These are phyloP conservation scores for Prionace glauca DNA, from an alignment of 2,797 vertebrate genomes.

Conservation along the genomic window DNA sequence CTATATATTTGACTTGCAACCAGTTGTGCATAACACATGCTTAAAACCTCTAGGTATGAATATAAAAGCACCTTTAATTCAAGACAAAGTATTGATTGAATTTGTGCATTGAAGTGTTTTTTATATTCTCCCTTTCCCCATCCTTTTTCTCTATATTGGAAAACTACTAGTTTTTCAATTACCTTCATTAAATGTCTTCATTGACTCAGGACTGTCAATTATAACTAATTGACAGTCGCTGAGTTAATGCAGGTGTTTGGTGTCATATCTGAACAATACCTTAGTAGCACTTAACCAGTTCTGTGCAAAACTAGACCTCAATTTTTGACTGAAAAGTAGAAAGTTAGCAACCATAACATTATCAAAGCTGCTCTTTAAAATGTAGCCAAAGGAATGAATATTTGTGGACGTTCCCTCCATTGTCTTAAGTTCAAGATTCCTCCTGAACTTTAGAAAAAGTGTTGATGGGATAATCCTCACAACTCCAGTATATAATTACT, in stretches of 20 bases:
- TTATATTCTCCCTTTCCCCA: background rate
- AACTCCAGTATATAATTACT: background rate
- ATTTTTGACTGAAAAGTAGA: background rate
- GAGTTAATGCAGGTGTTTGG: background rate
- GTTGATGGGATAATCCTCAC: background rate
- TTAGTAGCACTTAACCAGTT: background rate
- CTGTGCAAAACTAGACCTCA: background rate
- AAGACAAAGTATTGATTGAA: background rate
- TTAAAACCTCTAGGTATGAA: background rate
- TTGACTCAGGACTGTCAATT: background rate
- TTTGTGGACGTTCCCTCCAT: background rate
- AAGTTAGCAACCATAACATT: background rate
- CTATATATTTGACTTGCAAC: background rate
- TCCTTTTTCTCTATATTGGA: background rate
- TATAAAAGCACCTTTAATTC: background rate
- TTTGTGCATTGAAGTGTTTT: background rate
- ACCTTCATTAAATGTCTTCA: too few relatives aligned
- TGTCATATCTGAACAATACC: background rate
- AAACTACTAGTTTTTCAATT: background rate
- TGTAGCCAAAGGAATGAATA: background rate
- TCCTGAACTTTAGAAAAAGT: background rate
- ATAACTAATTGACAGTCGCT: background rate
- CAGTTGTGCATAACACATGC: background rate
- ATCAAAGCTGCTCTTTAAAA: background rate
- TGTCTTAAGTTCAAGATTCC: background rate